Evolutionary conservation across 2,888 invertebrate genomes (phyloP), one percentile per base, ranked within the genome.

Genomic region (Calameuta pallipes): DNA sequence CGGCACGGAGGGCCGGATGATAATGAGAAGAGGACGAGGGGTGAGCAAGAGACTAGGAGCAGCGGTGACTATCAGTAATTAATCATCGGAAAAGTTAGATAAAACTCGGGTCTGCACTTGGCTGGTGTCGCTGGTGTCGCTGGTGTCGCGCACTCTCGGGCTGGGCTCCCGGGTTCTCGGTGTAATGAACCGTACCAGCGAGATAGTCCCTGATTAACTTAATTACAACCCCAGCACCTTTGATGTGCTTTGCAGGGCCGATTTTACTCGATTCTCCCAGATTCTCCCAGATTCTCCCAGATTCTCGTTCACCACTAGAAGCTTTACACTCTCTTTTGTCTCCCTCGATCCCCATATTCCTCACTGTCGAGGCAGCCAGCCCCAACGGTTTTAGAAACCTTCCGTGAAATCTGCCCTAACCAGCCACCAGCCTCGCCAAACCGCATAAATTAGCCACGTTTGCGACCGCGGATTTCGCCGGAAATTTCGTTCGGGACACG

Each of bases 141-240:
- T 41, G 41, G 41, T 31, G 70, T 70, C 70, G 70, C 70, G 23
- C 31, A 41, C 41, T 41, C 41, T 73, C 73, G 34, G 70, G 12
- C 73, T 75, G 56, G 80, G 79, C 79, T 83, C 81, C 78, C 75
- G 56, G 80, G 79, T 78, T 83, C 81, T 77, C 75, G 78, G 83
- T 82, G 84, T 85, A 89, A 89, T 89, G 86, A 89, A 85, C 86
- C 84, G 85, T 82, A 82, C 83, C 83, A 84, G 81, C 79, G 83
- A 87, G 87, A 87, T 88, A 86, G 87, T 84, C 81, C 78, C 83
- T 85, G 87, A 88, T 89, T 87, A 87, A 88, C 84, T 89, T 89
- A 88, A 90, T 90, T 87, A 89, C 83, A 82, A 82, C 81, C 80
- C 79, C 37, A 75, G 73, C 80, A 82, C 82, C 85, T 85, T 84